Evolutionary conservation across 2,113 vertebrate genomes (phyloP).

Genomic region (Grantiella picta): DNA sequence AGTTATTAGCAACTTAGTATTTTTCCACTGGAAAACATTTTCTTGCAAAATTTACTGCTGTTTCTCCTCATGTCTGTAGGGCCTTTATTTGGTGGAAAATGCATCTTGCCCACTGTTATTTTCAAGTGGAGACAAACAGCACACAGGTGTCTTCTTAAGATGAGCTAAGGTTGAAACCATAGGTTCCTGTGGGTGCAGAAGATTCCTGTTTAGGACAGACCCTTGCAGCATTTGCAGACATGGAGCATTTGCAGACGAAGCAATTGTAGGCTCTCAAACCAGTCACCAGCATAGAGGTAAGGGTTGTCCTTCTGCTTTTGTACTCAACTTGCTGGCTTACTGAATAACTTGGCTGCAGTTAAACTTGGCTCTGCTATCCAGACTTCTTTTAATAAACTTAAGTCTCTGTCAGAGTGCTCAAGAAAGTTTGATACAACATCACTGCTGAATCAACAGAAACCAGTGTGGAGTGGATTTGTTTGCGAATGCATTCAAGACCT

Average conservation of each 20-base stretch:
- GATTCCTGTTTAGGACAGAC: background rate
- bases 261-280: background rate
- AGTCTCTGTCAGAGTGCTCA: background rate
- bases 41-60: background rate
- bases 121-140: background rate
- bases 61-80: background rate
- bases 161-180: background rate
- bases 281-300: background rate
- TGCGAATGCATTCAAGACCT: background rate
- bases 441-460: constrained; percentile 52
- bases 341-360: background rate
- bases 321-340: background rate
- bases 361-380: constrained; percentile 1
- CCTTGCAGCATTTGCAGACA: background rate
- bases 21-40: background rate
- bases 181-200: background rate
- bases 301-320: background rate
- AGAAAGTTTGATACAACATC: constrained; percentile 1
- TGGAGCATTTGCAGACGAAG: background rate
- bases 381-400: constrained; percentile 46
- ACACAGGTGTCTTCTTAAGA: background rate
- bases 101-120: background rate
- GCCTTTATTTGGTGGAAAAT: background rate
- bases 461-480: background rate
- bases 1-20: background rate